These are phyloP conservation scores for Cladorhizidae sp. DNA, from an alignment of 37 sponge, comb jelly and placozoan genomes.

Conservation along the genomic window DNA sequence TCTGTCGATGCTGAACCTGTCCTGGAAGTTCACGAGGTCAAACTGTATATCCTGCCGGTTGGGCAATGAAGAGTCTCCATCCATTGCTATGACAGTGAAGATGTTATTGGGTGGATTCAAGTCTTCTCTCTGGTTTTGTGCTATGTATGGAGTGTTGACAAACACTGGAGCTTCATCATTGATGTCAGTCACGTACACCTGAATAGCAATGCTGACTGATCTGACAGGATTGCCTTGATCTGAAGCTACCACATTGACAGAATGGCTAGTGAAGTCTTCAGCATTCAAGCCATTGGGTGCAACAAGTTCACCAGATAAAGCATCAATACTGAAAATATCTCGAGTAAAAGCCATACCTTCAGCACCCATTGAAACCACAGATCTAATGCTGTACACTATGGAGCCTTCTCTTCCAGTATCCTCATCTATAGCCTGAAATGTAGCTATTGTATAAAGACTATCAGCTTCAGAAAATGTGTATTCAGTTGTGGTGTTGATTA, in stretches of 20 bases:
- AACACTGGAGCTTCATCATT: conserved; percentile 72
- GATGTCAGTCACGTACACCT: conserved; percentile 39
- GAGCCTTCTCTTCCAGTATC: conserved; percentile 51
- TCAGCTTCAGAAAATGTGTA: conserved; percentile 25
- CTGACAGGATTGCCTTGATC: conserved; percentile 66
- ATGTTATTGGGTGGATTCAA: conserved; percentile 18
- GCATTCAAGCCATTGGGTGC: conserved; percentile 63
- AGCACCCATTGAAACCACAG: conserved; percentile 23
- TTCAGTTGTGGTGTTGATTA: not conserved
- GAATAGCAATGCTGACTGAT: not conserved
- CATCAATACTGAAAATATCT: conserved; percentile 26
- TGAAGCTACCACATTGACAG: conserved; percentile 42
- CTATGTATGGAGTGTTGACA: conserved; percentile 25
- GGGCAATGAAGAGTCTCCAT: conserved; percentile 18
- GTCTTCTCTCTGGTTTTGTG: conserved; percentile 16
- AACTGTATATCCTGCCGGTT: conserved; percentile 21
- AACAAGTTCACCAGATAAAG: conserved; percentile 44
- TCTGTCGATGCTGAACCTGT: conserved; percentile 29
- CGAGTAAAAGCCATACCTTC: not conserved
- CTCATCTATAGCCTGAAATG: conserved; percentile 46
- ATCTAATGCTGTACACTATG: conserved; percentile 37
- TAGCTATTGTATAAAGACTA: conserved; percentile 4
- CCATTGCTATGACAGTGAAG: conserved; percentile 27
- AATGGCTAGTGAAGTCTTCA: conserved; percentile 30
- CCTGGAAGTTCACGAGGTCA: conserved; percentile 26